Conservation (phyloP, 2,113 vertebrate genomes). For the Oncorhynchus nerka region DNA sequence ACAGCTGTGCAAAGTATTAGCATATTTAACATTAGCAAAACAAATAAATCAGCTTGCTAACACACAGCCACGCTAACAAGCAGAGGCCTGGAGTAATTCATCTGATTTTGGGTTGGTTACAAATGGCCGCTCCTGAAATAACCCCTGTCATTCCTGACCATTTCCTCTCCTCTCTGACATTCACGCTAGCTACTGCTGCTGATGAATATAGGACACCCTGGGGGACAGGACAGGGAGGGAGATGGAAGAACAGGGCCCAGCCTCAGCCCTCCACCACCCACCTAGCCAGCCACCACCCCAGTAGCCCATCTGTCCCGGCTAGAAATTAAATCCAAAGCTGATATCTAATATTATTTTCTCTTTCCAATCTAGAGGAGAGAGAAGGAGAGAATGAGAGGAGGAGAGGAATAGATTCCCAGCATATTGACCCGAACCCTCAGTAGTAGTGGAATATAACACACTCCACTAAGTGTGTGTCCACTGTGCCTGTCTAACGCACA, state of each 20-base stretch:
- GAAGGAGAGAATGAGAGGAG: not conserved
- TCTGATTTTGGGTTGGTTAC: conserved; percentile 52
- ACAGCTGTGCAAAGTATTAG: too few species aligned
- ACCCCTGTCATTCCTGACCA: conserved; percentile 49
- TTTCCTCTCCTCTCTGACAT: conserved; percentile 59
- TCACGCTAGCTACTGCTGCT: conserved; percentile 27
- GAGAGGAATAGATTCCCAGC: conserved; percentile 19
- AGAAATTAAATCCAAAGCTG: conserved; percentile 42
- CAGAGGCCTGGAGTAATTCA: conserved; percentile 42
- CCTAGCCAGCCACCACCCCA: not conserved
- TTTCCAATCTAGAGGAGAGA: conserved; percentile 30
- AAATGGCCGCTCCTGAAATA: conserved; percentile 53
- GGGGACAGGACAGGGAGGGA: conserved; percentile 13
- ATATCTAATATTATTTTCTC: conserved; percentile 33
- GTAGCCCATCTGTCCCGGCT: conserved; percentile 4
- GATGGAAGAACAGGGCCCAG: conserved; percentile 29
- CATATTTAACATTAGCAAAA: not conserved
- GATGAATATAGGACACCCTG: conserved; percentile 42
- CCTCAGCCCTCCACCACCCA: not conserved
- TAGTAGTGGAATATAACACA: conserved; percentile 49
- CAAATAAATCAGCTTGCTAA: conserved; percentile 11
- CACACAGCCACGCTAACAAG: not conserved
- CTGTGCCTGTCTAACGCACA: conserved; percentile 14
- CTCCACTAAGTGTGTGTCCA: conserved; percentile 23
- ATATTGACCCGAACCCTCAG: conserved; percentile 45